Percentiles rank a stretch among this genome's conserved stretches.
phyloP scores from a whole-genome alignment of 2,888 invertebrate species.

The Eremobia ochroleuca region DNA sequence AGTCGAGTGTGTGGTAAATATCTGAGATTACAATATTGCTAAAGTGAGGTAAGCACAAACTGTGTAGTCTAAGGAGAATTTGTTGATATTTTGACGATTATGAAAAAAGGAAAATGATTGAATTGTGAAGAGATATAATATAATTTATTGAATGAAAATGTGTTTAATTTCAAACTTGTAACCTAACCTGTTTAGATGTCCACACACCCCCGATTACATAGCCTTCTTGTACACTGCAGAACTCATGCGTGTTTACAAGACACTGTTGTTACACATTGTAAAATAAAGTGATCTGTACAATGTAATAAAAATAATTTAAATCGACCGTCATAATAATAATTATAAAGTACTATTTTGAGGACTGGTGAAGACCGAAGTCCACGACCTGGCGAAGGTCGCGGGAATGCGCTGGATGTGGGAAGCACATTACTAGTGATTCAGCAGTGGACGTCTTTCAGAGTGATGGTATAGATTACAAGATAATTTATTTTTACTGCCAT shows the following conservation, averaged over 20 bases:
- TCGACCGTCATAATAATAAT: not conserved
- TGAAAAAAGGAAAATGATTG: conserved; percentile 85
- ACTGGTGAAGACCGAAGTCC: not conserved
- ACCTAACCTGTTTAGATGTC: not conserved
- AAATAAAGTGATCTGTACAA: too few species aligned
- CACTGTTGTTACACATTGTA: too few species aligned
- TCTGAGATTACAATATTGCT: conserved; percentile 65
- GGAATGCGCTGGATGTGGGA: not conserved
- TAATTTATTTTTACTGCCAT: conserved; percentile 2
- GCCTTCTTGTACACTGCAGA: not conserved
- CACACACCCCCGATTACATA: not conserved
- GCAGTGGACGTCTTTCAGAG: not conserved
- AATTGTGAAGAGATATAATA: conserved; percentile 86
- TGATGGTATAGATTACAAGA: not conserved
- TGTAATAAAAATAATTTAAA: not conserved
- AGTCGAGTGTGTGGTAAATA: conserved; percentile 71
- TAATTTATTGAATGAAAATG: conserved; percentile 86
- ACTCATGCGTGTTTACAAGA: too few species aligned
- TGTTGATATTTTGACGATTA: conserved; percentile 88
- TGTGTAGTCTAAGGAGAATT: conserved; percentile 82
- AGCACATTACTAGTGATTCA: not conserved
- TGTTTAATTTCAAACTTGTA: conserved; percentile 49
- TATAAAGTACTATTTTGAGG: not conserved
- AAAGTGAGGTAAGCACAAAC: conserved; percentile 86
- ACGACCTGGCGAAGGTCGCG: too few species aligned